Conservation (phyloP, 1,140 invertebrate species). For the Patella vulgata region DNA sequence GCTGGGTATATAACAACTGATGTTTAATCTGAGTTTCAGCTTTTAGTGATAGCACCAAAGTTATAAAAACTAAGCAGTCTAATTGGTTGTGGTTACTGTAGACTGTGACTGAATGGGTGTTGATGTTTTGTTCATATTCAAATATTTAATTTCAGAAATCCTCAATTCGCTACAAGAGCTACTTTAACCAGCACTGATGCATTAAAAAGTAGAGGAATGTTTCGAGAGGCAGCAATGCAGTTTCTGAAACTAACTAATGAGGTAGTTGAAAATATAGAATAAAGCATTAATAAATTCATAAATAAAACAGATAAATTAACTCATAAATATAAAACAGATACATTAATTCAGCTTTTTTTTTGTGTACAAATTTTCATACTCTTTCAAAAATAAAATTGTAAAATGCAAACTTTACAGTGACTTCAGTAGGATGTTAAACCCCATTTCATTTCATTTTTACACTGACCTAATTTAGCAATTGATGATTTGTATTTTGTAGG, state of each 20-base stretch:
- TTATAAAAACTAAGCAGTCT: no score
- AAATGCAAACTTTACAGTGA: not conserved
- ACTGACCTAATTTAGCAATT: no score
- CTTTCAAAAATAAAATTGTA: not conserved
- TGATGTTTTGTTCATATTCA: no score
- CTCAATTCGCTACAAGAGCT: constrained; percentile 89
- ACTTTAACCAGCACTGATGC: constrained; percentile 89
- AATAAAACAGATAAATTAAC: no score
- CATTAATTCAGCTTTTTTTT: not conserved
- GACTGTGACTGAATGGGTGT: no score
- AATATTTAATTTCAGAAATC: constrained; percentile 80
- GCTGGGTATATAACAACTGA: no score
- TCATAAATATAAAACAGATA: not conserved
- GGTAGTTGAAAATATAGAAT: constrained; percentile 67
- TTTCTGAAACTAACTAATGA: constrained; percentile 95
- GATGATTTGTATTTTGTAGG: constrained; percentile 49
- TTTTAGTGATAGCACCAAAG: no score
- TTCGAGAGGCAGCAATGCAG: constrained; percentile 90
- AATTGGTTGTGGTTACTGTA: no score
- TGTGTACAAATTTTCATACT: not conserved
- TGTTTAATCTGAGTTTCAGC: no score
- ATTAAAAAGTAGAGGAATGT: constrained; percentile 79
- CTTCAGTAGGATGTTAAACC: not conserved
- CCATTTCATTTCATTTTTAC: constrained; percentile 61
- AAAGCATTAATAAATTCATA: no score